Evolutionary conservation across 2,888 invertebrate genomes (phyloP).

Genomic region (Ommatoiulus sabulosus): DNA sequence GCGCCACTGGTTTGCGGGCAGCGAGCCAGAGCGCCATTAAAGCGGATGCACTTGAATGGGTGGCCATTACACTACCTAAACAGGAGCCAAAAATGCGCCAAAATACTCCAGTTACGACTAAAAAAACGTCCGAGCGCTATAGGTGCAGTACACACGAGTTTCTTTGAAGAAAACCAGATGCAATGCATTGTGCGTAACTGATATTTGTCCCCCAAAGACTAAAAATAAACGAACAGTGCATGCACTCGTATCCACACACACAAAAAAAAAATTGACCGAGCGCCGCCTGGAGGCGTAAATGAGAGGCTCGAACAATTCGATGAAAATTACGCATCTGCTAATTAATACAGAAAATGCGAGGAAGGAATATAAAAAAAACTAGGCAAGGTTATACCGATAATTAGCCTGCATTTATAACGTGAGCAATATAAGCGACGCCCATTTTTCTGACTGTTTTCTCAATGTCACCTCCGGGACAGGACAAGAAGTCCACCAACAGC

Average conservation of each 20-base stretch:
- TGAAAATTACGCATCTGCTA: conserved; percentile 36
- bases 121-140: conserved; percentile 15
- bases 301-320: not conserved
- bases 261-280: not conserved
- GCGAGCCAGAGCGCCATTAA: conserved; percentile 24
- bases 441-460: conserved; percentile 7
- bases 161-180: conserved; percentile 43
- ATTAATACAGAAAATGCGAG: conserved; percentile 36
- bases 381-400: conserved; percentile 36
- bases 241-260: not conserved
- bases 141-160: not conserved
- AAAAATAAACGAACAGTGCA: conserved; percentile 31
- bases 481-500: not conserved
- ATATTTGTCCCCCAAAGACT: not conserved
- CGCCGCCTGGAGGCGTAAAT: not conserved
- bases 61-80: conserved; percentile 36
- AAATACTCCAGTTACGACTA: conserved; percentile 8
- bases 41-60: conserved; percentile 43
- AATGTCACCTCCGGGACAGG: conserved; percentile 1
- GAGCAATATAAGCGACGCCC: not conserved
- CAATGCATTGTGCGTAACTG: conserved; percentile 33
- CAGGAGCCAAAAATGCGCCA: conserved; percentile 12
- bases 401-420: conserved; percentile 39
- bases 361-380: conserved; percentile 14
- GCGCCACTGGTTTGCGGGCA: conserved; percentile 1